Conservation (phyloP, 1,140 invertebrate species). For the Drepana arcuata region DNA sequence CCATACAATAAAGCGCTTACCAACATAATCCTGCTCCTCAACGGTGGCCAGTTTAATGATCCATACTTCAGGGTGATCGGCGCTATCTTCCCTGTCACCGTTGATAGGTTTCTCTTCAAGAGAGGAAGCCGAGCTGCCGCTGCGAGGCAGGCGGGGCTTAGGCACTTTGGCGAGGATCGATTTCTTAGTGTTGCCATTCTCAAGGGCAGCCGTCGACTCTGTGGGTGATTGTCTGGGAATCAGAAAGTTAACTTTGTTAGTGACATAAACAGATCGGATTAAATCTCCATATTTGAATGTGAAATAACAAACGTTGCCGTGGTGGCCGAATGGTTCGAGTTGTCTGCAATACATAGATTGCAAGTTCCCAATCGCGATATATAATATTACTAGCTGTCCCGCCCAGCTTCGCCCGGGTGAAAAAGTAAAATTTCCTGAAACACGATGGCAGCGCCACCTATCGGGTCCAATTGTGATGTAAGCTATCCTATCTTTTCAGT, state of each 20-base stretch:
- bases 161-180: constrained; percentile 48
- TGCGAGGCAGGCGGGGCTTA: constrained; percentile 35
- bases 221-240: constrained; percentile 14
- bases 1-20: constrained; percentile 23
- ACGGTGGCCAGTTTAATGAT: constrained; percentile 55
- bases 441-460: no score
- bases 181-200: constrained; percentile 39
- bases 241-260: no score
- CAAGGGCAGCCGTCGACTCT: constrained; percentile 34
- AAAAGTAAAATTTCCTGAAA: no score
- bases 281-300: background rate
- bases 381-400: no score
- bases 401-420: no score
- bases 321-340: no score
- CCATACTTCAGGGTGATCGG: constrained; percentile 44
- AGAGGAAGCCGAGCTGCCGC: constrained; percentile 26
- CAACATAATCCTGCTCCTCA: constrained; percentile 57
- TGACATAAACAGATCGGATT: no score
- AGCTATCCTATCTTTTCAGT: no score
- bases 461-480: no score
- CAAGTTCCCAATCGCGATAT: no score
- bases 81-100: constrained; percentile 13
- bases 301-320: no score
- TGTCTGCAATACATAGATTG: no score
- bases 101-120: constrained; percentile 30